Evolutionary conservation across 2,113 vertebrate genomes (phyloP), one percentile per base, ranked within the genome.

Genomic region (Spermophilus dauricus): DNA sequence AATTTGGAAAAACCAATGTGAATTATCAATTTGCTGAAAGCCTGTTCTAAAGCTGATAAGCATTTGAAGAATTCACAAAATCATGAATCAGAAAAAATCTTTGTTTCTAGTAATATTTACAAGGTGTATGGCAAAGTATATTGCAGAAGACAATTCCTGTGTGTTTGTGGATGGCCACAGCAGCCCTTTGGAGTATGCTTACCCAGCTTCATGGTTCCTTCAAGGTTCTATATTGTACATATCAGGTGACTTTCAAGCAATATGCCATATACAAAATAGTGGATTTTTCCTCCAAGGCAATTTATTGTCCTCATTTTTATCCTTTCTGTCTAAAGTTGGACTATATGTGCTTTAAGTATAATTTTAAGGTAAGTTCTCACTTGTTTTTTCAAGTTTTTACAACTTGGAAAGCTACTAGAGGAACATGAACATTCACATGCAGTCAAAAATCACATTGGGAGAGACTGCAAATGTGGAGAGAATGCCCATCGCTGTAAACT

Each of bases 401-500:
- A 51, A 32, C 26, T 48, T 77, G 65, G 12, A 39, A 87, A 48
- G 16, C 48, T 37, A 26, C 39, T 16, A 42, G 42, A 8, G 30
- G 45, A 45, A 51, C 20, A 42, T 32, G 11, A 72, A 65, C 24
- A 45, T 8, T n/a, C 32, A 37, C 56, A 56, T 30, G 4, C 2
- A 45, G 28, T 53, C 5, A 10, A 42, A 24, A 51, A 42, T 42
- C 34, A 4, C 14, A 56, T 10, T 20, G 30, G 7, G 22, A 70
- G 26, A 45, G 42, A 37, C 8, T 61, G 22, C 42, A 37, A 18
- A 37, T 20, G 24, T 51, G 30, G 63, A 34, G 3, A 30, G 67
- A 69, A 73, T 6, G 18, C 10, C 39, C 8, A 5, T 1, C 34
- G 16, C 2, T 5, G 0, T 34, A 34, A 69, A 16, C 5, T 48